Conservation (phyloP, 2,797 vertebrate species). For the Chelon auratus region DNA sequence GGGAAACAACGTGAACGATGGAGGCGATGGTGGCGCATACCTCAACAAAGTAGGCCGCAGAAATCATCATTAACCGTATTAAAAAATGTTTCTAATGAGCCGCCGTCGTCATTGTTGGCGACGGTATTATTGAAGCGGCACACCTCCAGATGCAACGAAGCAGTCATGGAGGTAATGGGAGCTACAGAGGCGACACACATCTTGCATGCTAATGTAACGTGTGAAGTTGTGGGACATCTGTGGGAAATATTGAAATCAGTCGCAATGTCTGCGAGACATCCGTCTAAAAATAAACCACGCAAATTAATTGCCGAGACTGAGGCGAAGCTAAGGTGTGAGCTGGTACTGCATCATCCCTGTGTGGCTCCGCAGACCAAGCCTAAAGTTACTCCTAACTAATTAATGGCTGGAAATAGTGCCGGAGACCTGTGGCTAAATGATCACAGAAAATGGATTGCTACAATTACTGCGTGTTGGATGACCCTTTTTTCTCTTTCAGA, state of each 20-base stretch:
- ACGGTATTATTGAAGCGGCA: slow-evolving; percentile 41
- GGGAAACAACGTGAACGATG: slow-evolving; percentile 10
- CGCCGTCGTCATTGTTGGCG: slow-evolving; percentile 25
- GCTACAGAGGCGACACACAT: slow-evolving; percentile 11
- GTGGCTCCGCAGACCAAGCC: slow-evolving; percentile 45
- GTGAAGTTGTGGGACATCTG: slow-evolving; percentile 58
- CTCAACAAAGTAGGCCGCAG: slow-evolving; percentile 33
- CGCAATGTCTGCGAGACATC: slow-evolving; percentile 48
- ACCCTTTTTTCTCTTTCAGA: slow-evolving; percentile 39
- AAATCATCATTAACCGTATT: slow-evolving; percentile 43
- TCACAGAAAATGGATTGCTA: slow-evolving; percentile 50
- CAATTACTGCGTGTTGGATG: slow-evolving; percentile 53
- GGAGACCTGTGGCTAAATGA: slow-evolving; percentile 55
- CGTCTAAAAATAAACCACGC: slow-evolving; percentile 69
- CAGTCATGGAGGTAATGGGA: slow-evolving; percentile 58
- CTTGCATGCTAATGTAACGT: slow-evolving; percentile 53
- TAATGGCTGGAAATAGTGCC: slow-evolving; percentile 46
- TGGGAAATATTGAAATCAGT: slow-evolving; percentile 55
- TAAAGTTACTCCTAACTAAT: slow-evolving; percentile 67
- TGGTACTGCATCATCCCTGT: slow-evolving; percentile 50
- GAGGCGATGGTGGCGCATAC: slow-evolving; percentile 22
- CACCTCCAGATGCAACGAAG: slow-evolving; percentile 59
- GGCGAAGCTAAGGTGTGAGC: slow-evolving; percentile 45
- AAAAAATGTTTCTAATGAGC: slow-evolving; percentile 55
- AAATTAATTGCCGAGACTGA: slow-evolving; percentile 55